Evolutionary conservation across 2,888 invertebrate genomes (phyloP), one percentile per base, ranked within the genome.

Genomic region (Diarsia brunnea): DNA sequence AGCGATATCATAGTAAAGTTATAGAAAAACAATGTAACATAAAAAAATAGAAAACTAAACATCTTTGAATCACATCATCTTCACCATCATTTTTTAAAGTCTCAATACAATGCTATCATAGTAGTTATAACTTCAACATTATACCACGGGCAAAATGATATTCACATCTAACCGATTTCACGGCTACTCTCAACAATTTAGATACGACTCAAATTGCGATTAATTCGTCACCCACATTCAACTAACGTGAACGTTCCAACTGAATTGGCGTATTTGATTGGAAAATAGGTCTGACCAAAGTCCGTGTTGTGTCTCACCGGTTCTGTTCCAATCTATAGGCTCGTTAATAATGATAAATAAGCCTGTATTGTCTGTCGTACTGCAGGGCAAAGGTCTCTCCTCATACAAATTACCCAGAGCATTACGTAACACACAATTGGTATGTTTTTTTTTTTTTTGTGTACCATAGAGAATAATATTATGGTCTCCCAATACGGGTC

Each of bases 141-240:
- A 43, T 27, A 21, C 12, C 16, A n/a, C n/a, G 16, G 10, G 19
- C 7, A 51, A 45, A 31, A 31, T 27, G 7, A n/a, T 38, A 64
- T 58, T 21, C 78, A 31, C 49, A 66, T 66, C n/a, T 2, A 43
- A 77, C 0, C 27, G 19, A 75, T 49, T 77, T 65, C 27, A 75
- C 24, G n/a, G 43, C 8, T 60, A n/a, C 31, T 53, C 31, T 71
- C 24, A 47, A 43, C 47, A n/a, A 79, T 61, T 69, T 38, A 78
- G 45, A 53, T 27, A 8, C 68, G 24, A 31, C 38, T 45, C 14
- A 19, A 14, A 49, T 31, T 16, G 27, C 67, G 24, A 68, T 67
- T 31, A 60, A 51, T 82, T 82, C 65, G 49, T 69, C 75, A 63
- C 61, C 61, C 60, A 69, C 61, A 63, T 69, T 55, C 38, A 38